A percentile compares a stretch with the other conserved stretches of the same genome.
phyloP scores from a whole-genome alignment of 2,113 vertebrate genomes.

The Clarias batrachus region DNA sequence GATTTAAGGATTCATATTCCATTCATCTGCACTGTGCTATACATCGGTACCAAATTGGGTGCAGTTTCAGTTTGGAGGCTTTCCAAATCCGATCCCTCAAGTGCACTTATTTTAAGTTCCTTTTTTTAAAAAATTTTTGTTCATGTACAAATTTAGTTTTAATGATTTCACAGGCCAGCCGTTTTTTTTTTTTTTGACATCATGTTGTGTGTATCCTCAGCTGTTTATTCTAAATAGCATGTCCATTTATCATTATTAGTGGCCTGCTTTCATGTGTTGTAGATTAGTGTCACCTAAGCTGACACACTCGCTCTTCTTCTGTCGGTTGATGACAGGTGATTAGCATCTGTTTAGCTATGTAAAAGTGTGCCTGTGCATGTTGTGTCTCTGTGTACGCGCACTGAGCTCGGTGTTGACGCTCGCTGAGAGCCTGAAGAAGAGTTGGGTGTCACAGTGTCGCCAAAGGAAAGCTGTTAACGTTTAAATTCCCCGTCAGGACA shows the following conservation, averaged over 20 bases:
- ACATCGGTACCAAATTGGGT: not conserved
- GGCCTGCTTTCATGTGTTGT: slow-evolving; percentile 12
- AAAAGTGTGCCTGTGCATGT: slow-evolving; percentile 52
- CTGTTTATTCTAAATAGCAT: not conserved
- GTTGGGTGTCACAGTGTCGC: slow-evolving; percentile 71
- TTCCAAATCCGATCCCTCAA: not conserved
- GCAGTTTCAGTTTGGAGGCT: not conserved
- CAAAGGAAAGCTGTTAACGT: slow-evolving; percentile 75
- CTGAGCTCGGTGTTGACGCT: slow-evolving; percentile 66
- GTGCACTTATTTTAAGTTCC: not conserved
- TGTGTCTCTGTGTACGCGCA: slow-evolving; percentile 65
- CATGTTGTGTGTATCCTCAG: not conserved
- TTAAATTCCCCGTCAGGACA: slow-evolving; percentile 71
- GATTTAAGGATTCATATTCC: not conserved
- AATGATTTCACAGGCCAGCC: not conserved
- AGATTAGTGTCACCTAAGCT: slow-evolving; percentile 10
- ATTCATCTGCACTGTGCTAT: not conserved
- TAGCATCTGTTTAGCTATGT: slow-evolving; percentile 65
- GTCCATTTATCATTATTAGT: not conserved
- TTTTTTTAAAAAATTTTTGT: not conserved
- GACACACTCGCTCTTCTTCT: slow-evolving; percentile 28
- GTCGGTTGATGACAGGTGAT: slow-evolving; percentile 54
- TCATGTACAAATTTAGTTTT: not conserved
- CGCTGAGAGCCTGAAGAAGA: slow-evolving; percentile 66
- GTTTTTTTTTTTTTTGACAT: not conserved